These are phyloP conservation scores for Osmoderma eremita DNA, from an alignment of 2,888 invertebrate species.

Conservation along the genomic window DNA sequence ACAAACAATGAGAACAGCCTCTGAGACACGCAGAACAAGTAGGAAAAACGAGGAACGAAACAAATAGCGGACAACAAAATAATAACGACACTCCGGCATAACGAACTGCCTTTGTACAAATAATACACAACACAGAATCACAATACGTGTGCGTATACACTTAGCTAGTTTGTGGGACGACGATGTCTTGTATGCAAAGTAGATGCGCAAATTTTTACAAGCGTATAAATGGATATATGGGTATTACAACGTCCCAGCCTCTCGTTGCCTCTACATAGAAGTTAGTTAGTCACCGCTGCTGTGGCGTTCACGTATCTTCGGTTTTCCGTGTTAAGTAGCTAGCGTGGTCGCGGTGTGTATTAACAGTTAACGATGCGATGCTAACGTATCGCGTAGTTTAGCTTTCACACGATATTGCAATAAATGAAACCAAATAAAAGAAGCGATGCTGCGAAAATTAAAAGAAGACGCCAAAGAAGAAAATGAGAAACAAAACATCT, in stretches of 20 bases:
- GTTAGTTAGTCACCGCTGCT: too few species aligned
- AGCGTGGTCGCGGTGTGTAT: conserved; percentile 47
- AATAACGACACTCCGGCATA: conserved; percentile 13
- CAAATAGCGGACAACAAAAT: conserved; percentile 5
- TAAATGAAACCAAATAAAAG: conserved; percentile 10
- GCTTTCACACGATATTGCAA: conserved; percentile 33
- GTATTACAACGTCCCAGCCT: not conserved
- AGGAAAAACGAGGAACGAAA: conserved; percentile 12
- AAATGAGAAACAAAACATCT: not conserved
- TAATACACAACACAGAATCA: conserved; percentile 26
- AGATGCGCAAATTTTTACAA: conserved; percentile 15
- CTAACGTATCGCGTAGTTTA: conserved; percentile 50
- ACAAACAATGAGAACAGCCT: conserved; percentile 47
- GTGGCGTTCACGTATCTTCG: not conserved
- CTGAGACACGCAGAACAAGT: conserved; percentile 30
- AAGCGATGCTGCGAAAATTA: conserved; percentile 10
- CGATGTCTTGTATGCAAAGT: conserved; percentile 14
- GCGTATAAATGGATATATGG: conserved; percentile 30
- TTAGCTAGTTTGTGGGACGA: conserved; percentile 15
- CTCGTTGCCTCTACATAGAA: not conserved
- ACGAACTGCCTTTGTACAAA: conserved; percentile 33
- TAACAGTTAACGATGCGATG: conserved; percentile 52
- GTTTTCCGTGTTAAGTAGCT: conserved; percentile 42
- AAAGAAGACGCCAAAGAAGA: not conserved
- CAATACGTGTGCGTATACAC: conserved; percentile 4